phyloP scores from a whole-genome alignment of 2,797 vertebrate species.

The Bradypodion ventrale region DNA sequence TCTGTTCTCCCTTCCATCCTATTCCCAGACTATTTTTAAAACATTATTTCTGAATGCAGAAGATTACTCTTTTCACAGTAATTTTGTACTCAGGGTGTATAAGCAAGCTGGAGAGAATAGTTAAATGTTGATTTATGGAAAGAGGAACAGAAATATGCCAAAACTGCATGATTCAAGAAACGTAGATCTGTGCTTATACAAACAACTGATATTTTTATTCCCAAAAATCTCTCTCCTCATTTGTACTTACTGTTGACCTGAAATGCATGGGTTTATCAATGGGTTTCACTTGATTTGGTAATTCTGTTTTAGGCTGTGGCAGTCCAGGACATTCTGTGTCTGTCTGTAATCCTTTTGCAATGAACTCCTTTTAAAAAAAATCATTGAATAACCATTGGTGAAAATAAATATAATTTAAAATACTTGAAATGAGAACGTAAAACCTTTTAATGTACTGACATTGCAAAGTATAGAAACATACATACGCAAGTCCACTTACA shows the following conservation, averaged over 20 bases:
- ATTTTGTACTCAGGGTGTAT: not conserved
- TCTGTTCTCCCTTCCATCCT: not conserved
- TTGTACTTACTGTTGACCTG: constrained; percentile 83
- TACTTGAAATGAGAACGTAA: constrained; percentile 18
- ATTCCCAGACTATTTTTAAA: not conserved
- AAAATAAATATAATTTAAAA: constrained; percentile 38
- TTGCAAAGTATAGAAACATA: not conserved
- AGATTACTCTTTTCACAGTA: not conserved
- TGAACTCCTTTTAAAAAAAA: constrained; percentile 73
- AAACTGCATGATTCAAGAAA: not conserved
- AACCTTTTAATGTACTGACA: constrained; percentile 1
- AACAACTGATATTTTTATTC: not conserved
- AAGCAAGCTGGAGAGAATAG: not conserved
- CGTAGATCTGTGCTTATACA: too few species aligned
- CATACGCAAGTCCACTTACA: constrained; percentile 68
- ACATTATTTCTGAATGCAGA: not conserved
- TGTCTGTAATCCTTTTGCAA: constrained; percentile 67
- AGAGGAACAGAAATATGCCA: not conserved
- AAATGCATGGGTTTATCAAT: constrained; percentile 81
- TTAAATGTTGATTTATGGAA: not conserved
- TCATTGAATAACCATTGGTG: not conserved
- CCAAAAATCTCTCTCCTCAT: not conserved
- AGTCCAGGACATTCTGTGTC: constrained; percentile 55
- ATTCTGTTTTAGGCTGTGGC: constrained; percentile 66
- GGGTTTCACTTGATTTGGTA: constrained; percentile 81